Conservation (phyloP, 2,797 vertebrate genomes). For the Babyrousa celebensis region DNA sequence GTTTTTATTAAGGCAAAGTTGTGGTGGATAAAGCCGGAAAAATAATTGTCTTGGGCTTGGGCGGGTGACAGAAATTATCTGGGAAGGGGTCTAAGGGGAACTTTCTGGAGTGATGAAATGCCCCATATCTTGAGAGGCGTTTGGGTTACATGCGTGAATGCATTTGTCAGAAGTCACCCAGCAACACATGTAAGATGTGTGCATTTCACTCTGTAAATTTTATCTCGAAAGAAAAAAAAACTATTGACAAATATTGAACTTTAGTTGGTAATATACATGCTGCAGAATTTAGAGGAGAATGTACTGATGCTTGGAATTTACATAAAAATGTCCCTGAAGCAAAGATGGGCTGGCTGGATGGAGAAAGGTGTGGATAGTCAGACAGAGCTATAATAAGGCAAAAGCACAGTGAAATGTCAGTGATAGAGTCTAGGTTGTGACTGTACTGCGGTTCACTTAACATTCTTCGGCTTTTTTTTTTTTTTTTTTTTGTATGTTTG, state of each 20-base stretch:
- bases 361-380: neutral
- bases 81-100: neutral
- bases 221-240: neutral
- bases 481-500: constrained; percentile 6
- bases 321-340: neutral
- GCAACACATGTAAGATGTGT: fast-evolving
- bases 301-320: neutral
- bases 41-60: neutral
- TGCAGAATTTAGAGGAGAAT: neutral
- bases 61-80: neutral
- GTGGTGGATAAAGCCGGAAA: neutral
- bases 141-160: neutral
- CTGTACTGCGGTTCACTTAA: neutral
- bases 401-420: neutral
- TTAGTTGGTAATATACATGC: neutral
- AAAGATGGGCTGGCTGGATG: neutral
- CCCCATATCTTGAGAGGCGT: neutral
- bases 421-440: neutral
- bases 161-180: neutral
- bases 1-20: constrained; percentile 28
- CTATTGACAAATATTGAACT: neutral
- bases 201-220: constrained; percentile 6
- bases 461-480: neutral
- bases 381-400: neutral
- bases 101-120: neutral